These are phyloP conservation scores for Calyptommatus sinebrachiatus DNA, from an alignment of 2,113 vertebrate species.

Conservation along the genomic window DNA sequence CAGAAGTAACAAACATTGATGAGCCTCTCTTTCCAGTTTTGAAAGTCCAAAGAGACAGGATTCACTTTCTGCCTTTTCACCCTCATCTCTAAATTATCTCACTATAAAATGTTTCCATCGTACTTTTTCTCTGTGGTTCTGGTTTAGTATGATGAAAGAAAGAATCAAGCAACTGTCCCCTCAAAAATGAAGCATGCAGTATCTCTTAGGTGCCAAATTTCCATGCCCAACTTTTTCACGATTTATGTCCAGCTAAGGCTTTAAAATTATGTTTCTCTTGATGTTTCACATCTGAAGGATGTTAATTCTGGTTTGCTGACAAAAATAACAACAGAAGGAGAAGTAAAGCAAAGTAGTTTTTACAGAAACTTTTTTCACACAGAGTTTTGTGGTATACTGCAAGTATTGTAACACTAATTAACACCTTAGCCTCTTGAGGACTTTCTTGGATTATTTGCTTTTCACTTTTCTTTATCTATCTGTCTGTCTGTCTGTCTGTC, in stretches of 20 bases:
- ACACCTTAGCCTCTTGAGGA: neutral
- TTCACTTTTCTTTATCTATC: no score
- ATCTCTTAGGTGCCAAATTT: conserved; percentile 22
- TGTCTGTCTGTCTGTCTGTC: no score
- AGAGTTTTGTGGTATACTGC: conserved; percentile 20
- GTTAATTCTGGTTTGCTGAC: conserved; percentile 46
- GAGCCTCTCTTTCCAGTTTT: neutral
- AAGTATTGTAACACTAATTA: conserved; percentile 22
- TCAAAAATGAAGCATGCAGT: neutral
- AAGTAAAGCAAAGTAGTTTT: conserved; percentile 47
- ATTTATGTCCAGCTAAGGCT: conserved; percentile 54
- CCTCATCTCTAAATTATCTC: neutral
- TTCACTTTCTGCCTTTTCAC: neutral
- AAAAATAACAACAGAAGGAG: conserved; percentile 27
- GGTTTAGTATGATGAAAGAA: neutral
- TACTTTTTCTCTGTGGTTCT: neutral
- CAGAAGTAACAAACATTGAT: neutral
- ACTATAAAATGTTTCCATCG: neutral
- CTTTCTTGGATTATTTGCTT: neutral
- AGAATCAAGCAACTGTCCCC: neutral
- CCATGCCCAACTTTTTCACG: conserved; percentile 41
- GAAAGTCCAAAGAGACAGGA: neutral
- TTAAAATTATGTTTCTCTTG: conserved; percentile 54
- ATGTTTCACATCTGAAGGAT: conserved; percentile 54
- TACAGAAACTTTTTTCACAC: neutral